Evolutionary conservation across 1,140 invertebrate genomes (phyloP), one percentile per base, ranked within the genome.

Genomic region (Asbolus verrucosus): DNA sequence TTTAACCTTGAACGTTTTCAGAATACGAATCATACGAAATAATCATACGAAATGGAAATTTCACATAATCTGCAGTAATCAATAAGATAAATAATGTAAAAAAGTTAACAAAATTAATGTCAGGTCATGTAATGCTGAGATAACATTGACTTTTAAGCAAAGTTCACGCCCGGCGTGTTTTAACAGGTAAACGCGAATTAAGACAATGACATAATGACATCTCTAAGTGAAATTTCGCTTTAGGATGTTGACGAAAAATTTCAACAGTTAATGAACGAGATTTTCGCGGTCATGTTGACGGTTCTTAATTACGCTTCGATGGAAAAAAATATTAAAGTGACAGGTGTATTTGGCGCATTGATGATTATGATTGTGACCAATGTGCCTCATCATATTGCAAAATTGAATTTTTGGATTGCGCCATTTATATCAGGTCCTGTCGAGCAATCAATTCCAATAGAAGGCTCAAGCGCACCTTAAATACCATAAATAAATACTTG

Each of bases 71-170:
- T n/a, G n/a, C n/a, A n/a, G n/a, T n/a, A n/a, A n/a, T n/a, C n/a
- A n/a, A n/a, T n/a, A n/a, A n/a, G n/a, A n/a, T n/a, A n/a, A n/a
- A n/a, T n/a, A n/a, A n/a, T n/a, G n/a, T n/a, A n/a, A n/a, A n/a
- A n/a, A n/a, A n/a, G n/a, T n/a, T n/a, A n/a, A n/a, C n/a, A 38
- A 38, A 38, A 38, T 38, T 38, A 38, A 2, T 38, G 11, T 11
- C 39, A 43, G 4, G 39, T 43, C 15, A 15, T 4, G 33, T 11
- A 38, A 11, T 11, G 33, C 0, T 39, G 41, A 18, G 41, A 46
- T 19, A 46, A 46, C 41, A 46, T 46, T 46, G 41, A 46, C 41
- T 46, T 46, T 46, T 46, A 46, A 19, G 16, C 6, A 21, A 38
- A 38, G 11, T 38, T 27, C 24, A 8, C 24, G 24, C 24, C 24